These are phyloP conservation scores for Caenorhabditis sp. DNA, from an alignment of 2,888 invertebrate genomes.

Conservation along the genomic window DNA sequence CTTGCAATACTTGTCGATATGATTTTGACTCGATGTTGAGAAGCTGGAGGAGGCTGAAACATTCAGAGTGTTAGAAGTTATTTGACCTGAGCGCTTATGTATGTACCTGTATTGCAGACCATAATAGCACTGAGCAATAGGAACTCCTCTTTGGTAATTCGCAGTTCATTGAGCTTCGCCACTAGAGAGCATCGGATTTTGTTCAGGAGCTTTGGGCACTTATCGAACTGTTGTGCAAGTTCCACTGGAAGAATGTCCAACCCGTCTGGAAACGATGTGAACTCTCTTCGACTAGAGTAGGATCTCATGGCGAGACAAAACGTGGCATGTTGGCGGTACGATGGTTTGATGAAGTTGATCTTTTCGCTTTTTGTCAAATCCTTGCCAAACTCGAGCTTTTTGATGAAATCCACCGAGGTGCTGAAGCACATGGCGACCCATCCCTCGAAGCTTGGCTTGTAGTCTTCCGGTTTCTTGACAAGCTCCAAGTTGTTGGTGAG, in stretches of 20 bases:
- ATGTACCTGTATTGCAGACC: conserved; percentile 28
- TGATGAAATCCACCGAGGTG: background rate
- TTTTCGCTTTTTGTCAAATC: background rate
- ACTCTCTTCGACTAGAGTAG: background rate
- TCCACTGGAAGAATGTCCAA: background rate
- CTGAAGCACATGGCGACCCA: background rate
- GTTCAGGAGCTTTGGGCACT: background rate
- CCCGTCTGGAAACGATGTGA: background rate
- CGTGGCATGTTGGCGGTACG: background rate
- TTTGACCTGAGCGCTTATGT: background rate
- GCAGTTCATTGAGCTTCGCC: background rate
- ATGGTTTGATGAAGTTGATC: background rate
- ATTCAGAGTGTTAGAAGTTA: no score
- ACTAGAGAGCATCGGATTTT: conserved; percentile 1
- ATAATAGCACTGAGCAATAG: conserved; percentile 9
- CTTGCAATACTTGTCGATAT: background rate
- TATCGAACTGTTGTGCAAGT: background rate
- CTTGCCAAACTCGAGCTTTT: background rate
- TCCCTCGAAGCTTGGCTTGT: background rate
- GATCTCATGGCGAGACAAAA: conserved; percentile 11
- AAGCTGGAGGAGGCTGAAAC: background rate
- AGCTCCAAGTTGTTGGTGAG: background rate
- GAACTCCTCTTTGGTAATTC: conserved; percentile 16
- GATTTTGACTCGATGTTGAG: background rate
- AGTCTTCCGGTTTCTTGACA: background rate